Base-by-base conservation (phyloP, 2,888 invertebrate species). In the Busseola fusca region DNA sequence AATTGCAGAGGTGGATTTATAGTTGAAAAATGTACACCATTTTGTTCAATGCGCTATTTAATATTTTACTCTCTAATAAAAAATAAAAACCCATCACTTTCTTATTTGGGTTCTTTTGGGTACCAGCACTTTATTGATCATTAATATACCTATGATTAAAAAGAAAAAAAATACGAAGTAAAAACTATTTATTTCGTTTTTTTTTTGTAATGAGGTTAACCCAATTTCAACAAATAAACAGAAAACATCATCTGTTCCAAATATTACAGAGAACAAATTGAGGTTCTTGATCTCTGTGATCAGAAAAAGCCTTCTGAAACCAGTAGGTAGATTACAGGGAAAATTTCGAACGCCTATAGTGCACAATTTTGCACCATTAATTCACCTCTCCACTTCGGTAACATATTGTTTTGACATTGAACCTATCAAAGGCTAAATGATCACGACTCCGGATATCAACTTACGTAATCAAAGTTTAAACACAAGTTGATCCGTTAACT, bases 381-480 rank as follows among this genome's bases (percentile, higher is more conserved):
- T 67, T 64, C 64, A 73, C 78, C 69, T 78, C 60, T 45, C 50
- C 73, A 71, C 25, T 74, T 69, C 72, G 25, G 68, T 74, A 78
- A 75, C 72, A 76, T 58, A 63, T 68, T 78, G 83, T 85, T 83
- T 82, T 81, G 85, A 80, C 80, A 84, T 78, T 77, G 75, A 85
- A 85, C 76, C 78, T 82, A 82, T 85, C 84, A 85, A 82, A 82
- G 83, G 85, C 69, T 74, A 85, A 82, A 78, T 81, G 80, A 85
- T 85, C 72, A 78, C 68, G 42, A 78, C 67, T 72, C 60, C 65
- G 80, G 80, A 82, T 79, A 85, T 72, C 62, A 85, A 85, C 84
- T 85, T 85, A 76, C 70, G 77, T 78, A 84, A 85, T 84, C 85
- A 85, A 85, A 85, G 75, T 85, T 85, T 74, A 83, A 78, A 81